Evolutionary conservation across 2,888 invertebrate species (phyloP).

Genomic region (Napeogenes sylphis): DNA sequence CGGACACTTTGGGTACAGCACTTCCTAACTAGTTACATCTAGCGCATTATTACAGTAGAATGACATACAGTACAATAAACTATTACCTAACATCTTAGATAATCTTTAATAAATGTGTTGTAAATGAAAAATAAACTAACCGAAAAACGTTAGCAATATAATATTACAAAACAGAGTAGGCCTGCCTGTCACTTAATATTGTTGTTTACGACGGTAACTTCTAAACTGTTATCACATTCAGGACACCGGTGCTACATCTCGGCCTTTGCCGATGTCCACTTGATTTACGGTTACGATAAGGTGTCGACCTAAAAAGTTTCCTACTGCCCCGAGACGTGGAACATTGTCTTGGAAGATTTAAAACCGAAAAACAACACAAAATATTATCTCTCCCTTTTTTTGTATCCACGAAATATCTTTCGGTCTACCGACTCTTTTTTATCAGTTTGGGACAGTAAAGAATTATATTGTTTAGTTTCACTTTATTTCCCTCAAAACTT

Average conservation of each 20-base stretch:
- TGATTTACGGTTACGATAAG: conserved; percentile 71
- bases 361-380: conserved; percentile 52
- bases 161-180: conserved; percentile 23
- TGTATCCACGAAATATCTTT: conserved; percentile 33
- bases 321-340: conserved; percentile 45
- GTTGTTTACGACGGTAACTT: conserved; percentile 58
- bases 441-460: conserved; percentile 28
- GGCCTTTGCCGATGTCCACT: conserved; percentile 61
- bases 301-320: conserved; percentile 67
- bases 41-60: too few relatives aligned
- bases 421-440: conserved; percentile 29
- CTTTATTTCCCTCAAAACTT: conserved; percentile 10
- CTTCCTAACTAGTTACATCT: conserved; percentile 10
- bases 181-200: conserved; percentile 43
- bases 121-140: neutral
- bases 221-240: conserved; percentile 63
- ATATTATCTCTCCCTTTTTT: conserved; percentile 36
- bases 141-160: conserved; percentile 8
- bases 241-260: conserved; percentile 56
- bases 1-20: conserved; percentile 31
- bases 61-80: too few relatives aligned
- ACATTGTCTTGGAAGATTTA: conserved; percentile 62
- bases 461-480: conserved; percentile 27
- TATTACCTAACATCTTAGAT: too few relatives aligned
- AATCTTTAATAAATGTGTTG: too few relatives aligned